A percentile compares a stretch with the other conserved stretches of the same genome.
phyloP scores from a whole-genome alignment of 2,797 vertebrate genomes.

The Rhincodon typus region DNA sequence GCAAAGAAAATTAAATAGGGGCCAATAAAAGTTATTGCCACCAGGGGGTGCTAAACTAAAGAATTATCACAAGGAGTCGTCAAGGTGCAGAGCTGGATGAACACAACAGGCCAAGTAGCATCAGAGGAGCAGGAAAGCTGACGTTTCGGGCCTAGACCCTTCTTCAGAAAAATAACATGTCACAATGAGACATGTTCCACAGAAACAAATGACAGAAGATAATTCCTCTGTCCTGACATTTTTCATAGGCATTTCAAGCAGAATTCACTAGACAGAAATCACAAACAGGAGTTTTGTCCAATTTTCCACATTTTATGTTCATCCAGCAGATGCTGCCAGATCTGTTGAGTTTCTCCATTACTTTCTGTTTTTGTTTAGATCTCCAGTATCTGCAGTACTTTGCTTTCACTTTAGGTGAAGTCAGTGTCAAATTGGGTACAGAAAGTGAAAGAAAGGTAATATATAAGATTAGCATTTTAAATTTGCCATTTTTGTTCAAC shows the following conservation, averaged over 20 bases:
- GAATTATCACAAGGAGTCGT: neutral
- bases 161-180: too few species aligned
- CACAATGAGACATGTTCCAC: neutral
- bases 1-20: neutral
- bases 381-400: too few species aligned
- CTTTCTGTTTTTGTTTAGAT: too few species aligned
- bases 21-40: neutral
- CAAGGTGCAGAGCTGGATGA: too few species aligned
- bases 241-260: neutral
- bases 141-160: too few species aligned
- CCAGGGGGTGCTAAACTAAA: neutral
- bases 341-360: too few species aligned
- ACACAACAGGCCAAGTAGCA: too few species aligned
- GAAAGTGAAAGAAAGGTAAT: neutral
- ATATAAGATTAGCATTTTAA: too few species aligned
- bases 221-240: neutral
- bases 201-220: neutral
- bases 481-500: too few species aligned
- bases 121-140: too few species aligned
- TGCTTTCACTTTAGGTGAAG: neutral
- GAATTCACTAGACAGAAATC: neutral
- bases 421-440: neutral
- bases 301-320: neutral
- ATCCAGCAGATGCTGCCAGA: neutral
- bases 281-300: neutral